Base-by-base conservation (phyloP, 1,140 invertebrate species). In the Drosophila teissieri region DNA sequence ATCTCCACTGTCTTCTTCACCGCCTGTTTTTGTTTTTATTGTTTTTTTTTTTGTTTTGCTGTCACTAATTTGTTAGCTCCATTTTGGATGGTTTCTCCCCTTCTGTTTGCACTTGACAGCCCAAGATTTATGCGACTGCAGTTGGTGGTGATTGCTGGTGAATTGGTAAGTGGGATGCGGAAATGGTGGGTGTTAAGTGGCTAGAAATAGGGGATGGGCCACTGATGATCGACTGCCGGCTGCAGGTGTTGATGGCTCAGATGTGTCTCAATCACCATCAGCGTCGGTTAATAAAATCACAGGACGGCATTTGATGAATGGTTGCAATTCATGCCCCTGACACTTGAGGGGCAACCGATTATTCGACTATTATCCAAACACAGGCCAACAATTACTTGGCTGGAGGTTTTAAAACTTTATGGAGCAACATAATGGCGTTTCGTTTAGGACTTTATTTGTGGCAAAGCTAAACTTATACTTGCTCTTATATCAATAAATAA, bases 211-310 rank as follows among this genome's bases (percentile, higher is more conserved):
- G 48, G 22, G 34, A 34, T 6, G 39, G 55, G 15, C 39, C 42
- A 36, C 22, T 24, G 51, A 70, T 69, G 67, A 70, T 70, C 67
- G 67, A 70, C 67, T 70, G 67, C 67, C 64, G 51, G 61, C 65
- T 65, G 69, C 83, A 86, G 83, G 83, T 86, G 83, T 79, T 83
- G 65, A 83, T 88, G 78, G 78, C 79, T 70, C 83, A 83, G 78
- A 75, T 86, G 83, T 88, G 75, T 83, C 74, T 82, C 83, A 86
- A 88, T 86, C 79, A 83, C 79, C 82, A 86, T 86, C 82, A 86
- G 74, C 74, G 83, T 88, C 83, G 88, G 79, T 86, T 88, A 86
- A 86, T 86, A 86, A 86, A 86, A 88, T 86, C 83, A 73, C 75
- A 73, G 79, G 62, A 75, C 75, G 78, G 77, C 79, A 62, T 80